A percentile compares a stretch with the other conserved stretches of the same genome.
phyloP scores from a whole-genome alignment of 2,888 invertebrate genomes.

The Leucophora obtusa region DNA sequence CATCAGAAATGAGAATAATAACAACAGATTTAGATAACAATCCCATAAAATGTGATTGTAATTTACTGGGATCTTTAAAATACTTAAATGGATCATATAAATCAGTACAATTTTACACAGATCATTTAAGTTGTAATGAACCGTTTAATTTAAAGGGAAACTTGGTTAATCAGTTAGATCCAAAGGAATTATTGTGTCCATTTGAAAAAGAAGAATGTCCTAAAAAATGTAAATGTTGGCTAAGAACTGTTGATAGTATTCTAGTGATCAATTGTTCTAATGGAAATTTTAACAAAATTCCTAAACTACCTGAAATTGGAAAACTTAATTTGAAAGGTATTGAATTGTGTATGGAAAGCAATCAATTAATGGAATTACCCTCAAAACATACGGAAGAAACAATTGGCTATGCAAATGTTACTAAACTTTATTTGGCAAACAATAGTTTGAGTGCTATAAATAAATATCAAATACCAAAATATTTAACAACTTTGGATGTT shows the following conservation, averaged over 20 bases:
- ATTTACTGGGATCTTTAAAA: conserved; percentile 80
- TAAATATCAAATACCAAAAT: conserved; percentile 77
- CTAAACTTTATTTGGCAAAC: conserved; percentile 79
- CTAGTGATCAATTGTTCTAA: conserved; percentile 81
- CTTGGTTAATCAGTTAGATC: conserved; percentile 73
- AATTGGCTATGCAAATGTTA: conserved; percentile 79
- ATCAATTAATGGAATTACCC: conserved; percentile 77
- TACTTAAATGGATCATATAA: conserved; percentile 78
- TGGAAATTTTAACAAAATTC: conserved; percentile 78
- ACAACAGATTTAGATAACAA: conserved; percentile 80
- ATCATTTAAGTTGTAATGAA: conserved; percentile 78
- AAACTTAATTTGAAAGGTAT: conserved; percentile 71
- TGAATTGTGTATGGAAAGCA: conserved; percentile 79
- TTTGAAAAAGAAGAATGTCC: conserved; percentile 79
- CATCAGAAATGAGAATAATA: no score
- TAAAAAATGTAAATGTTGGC: conserved; percentile 79
- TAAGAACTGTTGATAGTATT: conserved; percentile 78
- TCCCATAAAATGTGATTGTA: conserved; percentile 83
- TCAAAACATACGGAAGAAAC: conserved; percentile 57
- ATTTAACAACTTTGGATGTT: conserved; percentile 80
- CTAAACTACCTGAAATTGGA: conserved; percentile 74
- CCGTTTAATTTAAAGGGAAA: conserved; percentile 67
- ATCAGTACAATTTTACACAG: conserved; percentile 70
- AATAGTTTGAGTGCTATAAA: conserved; percentile 79
- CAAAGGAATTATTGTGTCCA: conserved; percentile 79